Evolutionary conservation across 2,113 vertebrate genomes (phyloP).

Genomic region (Nothoprocta perdicaria): DNA sequence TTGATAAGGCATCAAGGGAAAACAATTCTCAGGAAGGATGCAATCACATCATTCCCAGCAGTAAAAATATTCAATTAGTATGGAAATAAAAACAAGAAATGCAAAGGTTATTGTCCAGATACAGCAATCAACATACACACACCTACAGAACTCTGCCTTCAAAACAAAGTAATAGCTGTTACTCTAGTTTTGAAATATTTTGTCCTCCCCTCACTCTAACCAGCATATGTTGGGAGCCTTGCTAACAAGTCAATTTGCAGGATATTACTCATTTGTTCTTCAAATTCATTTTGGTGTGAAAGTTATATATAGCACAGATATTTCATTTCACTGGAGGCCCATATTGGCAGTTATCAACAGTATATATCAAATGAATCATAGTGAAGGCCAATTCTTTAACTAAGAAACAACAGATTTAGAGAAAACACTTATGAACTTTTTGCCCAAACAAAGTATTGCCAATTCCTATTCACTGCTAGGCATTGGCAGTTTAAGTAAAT

Average conservation of each 20-base stretch:
- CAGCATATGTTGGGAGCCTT: not conserved
- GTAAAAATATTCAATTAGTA: not conserved
- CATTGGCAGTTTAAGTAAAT: not conserved
- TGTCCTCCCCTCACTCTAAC: not conserved
- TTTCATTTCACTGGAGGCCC: not conserved
- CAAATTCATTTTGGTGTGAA: not conserved
- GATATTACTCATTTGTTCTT: not conserved
- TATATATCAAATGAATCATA: not conserved
- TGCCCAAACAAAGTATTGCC: not conserved
- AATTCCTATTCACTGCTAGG: not conserved
- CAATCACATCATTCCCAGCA: not conserved
- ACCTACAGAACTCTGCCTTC: not conserved
- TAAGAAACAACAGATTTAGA: not conserved
- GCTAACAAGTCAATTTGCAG: not conserved
- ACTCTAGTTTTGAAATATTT: not conserved
- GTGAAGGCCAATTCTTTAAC: not conserved
- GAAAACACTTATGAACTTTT: not conserved
- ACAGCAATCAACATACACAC: too few species aligned
- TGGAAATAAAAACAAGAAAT: not conserved
- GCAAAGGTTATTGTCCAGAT: not conserved
- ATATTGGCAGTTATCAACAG: accelerated
- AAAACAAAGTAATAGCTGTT: not conserved
- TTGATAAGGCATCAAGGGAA: not conserved
- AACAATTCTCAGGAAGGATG: not conserved
- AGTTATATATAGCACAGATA: not conserved